Evolutionary conservation across 2,113 vertebrate species (phyloP).

Genomic region (Myrmecobius fasciatus): DNA sequence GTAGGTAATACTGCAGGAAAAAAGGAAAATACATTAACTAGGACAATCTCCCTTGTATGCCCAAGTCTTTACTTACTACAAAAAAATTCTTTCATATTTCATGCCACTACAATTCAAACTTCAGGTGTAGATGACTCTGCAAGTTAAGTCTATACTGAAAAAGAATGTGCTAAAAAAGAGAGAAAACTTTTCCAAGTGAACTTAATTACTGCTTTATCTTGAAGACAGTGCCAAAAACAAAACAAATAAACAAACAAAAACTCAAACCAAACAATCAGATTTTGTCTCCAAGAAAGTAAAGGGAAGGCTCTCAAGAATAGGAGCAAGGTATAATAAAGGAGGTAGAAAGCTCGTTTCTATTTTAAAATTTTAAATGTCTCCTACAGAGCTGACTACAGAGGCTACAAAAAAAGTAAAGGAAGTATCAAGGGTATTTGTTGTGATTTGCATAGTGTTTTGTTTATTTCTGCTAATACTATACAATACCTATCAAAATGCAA

Average conservation of each 20-base stretch:
- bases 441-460: background rate
- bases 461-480: background rate
- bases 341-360: background rate
- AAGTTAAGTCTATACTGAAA: conserved; percentile 3
- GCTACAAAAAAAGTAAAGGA: background rate
- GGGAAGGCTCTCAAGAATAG: background rate
- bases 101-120: conserved; percentile 10
- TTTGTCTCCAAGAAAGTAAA: background rate
- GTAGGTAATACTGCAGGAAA: conserved; percentile 91
- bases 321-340: background rate
- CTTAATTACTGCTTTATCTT: background rate
- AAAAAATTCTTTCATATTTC: conserved; percentile 4
- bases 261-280: too few species aligned
- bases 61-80: background rate
- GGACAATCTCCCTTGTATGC: background rate
- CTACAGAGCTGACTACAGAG: background rate
- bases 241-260: too few species aligned
- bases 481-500: background rate
- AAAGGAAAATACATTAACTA: background rate
- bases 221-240: background rate
- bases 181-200: background rate
- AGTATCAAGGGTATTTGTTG: background rate
- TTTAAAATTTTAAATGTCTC: background rate
- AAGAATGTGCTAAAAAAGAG: conserved; percentile 10
- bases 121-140: background rate